Evolutionary conservation across 2,797 vertebrate genomes (phyloP).

Genomic region (Microctenopoma stevenorrisi): DNA sequence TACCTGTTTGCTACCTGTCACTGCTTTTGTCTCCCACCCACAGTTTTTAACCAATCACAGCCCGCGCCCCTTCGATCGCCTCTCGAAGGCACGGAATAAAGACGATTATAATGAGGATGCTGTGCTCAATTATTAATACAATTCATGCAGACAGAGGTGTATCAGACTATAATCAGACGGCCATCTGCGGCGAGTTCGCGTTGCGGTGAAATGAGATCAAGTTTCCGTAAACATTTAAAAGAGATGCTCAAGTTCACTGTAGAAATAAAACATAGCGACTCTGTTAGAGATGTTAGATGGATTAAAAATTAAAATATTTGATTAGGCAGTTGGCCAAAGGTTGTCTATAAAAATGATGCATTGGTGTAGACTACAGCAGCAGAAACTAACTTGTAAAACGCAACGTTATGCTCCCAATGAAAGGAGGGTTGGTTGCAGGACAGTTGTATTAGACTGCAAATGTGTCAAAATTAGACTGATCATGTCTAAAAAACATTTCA

Average conservation of each 20-base stretch:
- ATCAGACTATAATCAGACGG: constrained; percentile 67
- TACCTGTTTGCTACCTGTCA: constrained; percentile 64
- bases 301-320: no score
- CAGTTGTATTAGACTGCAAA: no score
- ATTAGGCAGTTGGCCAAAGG: no score
- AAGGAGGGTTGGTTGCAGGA: no score
- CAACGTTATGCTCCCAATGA: no score
- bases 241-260: not conserved
- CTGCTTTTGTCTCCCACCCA: constrained; percentile 58
- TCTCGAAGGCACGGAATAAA: constrained; percentile 62
- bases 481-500: not conserved
- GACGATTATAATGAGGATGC: constrained; percentile 75
- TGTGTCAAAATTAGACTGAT: not conserved
- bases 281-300: no score
- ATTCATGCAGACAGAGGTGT: constrained; percentile 68
- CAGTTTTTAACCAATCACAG: constrained; percentile 72
- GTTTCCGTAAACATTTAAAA: constrained; percentile 54
- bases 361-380: no score
- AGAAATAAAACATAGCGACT: not conserved
- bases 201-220: constrained; percentile 59
- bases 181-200: constrained; percentile 68
- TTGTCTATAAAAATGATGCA: no score
- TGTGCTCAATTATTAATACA: constrained; percentile 81
- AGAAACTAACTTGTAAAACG: no score
- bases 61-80: constrained; percentile 51